These are phyloP conservation scores for Dasypolia templi DNA, from an alignment of 2,888 invertebrate species.

Conservation along the genomic window DNA sequence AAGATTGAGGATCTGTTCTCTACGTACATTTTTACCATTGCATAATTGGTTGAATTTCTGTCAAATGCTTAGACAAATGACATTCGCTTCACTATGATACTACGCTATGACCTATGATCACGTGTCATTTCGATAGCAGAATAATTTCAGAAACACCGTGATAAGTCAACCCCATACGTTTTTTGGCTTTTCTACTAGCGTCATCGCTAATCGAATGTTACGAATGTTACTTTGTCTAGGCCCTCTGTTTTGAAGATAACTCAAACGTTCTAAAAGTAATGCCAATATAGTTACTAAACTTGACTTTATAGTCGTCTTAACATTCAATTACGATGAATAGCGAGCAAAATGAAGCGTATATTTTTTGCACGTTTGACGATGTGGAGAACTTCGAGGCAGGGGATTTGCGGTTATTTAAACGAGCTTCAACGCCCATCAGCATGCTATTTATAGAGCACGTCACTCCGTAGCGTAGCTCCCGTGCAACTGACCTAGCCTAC, in stretches of 20 bases:
- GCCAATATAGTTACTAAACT: no score
- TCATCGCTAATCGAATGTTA: no score
- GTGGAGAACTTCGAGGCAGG: slow-evolving; percentile 64
- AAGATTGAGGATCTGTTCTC: background rate
- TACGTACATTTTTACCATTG: slow-evolving; percentile 11
- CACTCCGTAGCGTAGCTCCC: slow-evolving; percentile 67
- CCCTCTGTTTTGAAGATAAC: background rate
- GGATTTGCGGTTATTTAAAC: slow-evolving; percentile 76
- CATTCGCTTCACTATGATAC: no score
- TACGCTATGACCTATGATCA: no score
- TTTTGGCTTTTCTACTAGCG: no score
- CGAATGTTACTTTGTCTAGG: no score
- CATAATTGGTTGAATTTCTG: slow-evolving; percentile 11
- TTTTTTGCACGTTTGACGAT: slow-evolving; percentile 46
- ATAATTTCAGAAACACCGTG: no score
- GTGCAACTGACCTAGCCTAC: slow-evolving; percentile 84
- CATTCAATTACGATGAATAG: slow-evolving; percentile 44
- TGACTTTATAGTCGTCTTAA: slow-evolving; percentile 19
- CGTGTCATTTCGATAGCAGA: no score
- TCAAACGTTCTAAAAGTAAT: slow-evolving; percentile 5
- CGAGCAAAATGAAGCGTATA: slow-evolving; percentile 43
- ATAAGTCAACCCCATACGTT: no score
- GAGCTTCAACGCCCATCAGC: slow-evolving; percentile 68
- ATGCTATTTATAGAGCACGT: slow-evolving; percentile 76
- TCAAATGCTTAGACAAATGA: no score